Conservation (phyloP, 2,797 vertebrate species). For the Cyprinella venusta region DNA sequence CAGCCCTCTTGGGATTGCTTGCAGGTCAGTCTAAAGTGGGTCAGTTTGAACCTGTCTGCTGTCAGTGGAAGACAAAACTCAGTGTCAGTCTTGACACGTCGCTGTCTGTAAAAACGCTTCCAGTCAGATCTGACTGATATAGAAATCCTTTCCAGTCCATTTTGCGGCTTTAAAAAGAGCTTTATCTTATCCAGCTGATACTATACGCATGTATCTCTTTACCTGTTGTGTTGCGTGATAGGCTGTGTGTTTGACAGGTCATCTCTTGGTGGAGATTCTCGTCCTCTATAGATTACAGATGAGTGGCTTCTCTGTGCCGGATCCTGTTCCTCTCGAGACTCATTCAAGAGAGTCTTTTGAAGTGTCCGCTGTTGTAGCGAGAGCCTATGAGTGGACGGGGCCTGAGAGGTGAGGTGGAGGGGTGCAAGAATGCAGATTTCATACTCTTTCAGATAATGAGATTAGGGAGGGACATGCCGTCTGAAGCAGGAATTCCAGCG, state of each 20-base stretch:
- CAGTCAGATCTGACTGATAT: conserved; percentile 15
- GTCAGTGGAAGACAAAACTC: conserved; percentile 14
- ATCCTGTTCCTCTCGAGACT: conserved; percentile 10
- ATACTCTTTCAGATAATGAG: conserved; percentile 77
- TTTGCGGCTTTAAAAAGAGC: conserved; percentile 40
- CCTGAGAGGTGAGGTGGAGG: conserved; percentile 6
- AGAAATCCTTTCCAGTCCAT: conserved; percentile 9
- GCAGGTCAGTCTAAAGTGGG: conserved; percentile 6
- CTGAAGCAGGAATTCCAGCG: conserved; percentile 72
- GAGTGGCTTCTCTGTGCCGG: conserved; percentile 18
- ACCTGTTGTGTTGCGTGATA: background rate
- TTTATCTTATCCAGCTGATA: conserved; percentile 39
- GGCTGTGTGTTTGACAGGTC: conserved; percentile 39
- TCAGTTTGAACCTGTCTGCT: conserved; percentile 24
- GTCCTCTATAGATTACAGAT: conserved; percentile 31
- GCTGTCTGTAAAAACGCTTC: conserved; percentile 18
- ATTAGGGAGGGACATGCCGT: conserved; percentile 73
- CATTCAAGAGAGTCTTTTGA: conserved; percentile 40
- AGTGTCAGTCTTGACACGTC: conserved; percentile 11
- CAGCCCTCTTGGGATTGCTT: background rate
- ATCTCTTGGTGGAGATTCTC: conserved; percentile 17
- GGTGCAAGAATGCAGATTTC: conserved; percentile 76
- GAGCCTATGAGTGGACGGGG: conserved; percentile 3
- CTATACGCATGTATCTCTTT: conserved; percentile 34
- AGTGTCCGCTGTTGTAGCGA: conserved; percentile 45